These are phyloP conservation scores for Endotricha flammealis DNA, from an alignment of 2,888 invertebrate genomes.

Conservation along the genomic window DNA sequence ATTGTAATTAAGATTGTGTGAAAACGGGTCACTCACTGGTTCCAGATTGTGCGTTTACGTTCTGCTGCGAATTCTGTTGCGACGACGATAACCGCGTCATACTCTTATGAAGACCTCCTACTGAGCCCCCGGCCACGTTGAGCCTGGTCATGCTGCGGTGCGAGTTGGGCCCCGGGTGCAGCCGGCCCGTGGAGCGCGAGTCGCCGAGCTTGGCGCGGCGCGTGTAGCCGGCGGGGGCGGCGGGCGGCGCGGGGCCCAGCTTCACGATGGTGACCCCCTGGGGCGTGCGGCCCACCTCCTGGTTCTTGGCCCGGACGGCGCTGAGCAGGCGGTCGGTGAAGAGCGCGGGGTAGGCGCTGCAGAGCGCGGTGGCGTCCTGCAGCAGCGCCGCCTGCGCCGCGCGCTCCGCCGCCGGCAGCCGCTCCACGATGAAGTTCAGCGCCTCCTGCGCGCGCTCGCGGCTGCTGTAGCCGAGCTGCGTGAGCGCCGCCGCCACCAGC, in stretches of 20 bases:
- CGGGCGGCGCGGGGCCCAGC: conserved; percentile 56
- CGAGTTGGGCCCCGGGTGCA: conserved; percentile 84
- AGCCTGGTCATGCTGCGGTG: conserved; percentile 88
- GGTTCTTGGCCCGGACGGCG: conserved; percentile 83
- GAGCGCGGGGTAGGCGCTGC: conserved; percentile 87
- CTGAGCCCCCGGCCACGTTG: conserved; percentile 85
- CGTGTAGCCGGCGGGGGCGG: conserved; percentile 65
- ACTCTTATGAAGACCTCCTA: conserved; percentile 88
- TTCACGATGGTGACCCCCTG: conserved; percentile 89
- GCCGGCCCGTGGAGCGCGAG: conserved; percentile 85
- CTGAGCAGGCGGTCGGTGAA: conserved; percentile 88
- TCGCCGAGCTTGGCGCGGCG: conserved; percentile 83
- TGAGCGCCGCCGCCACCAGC: conserved; percentile 83
- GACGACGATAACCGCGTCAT: conserved; percentile 89
- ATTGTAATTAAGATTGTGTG: too few relatives aligned
- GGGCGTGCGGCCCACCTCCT: conserved; percentile 84
- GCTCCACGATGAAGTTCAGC: conserved; percentile 87
- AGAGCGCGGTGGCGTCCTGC: conserved; percentile 88
- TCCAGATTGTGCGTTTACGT: conserved; percentile 40
- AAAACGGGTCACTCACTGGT: conserved; percentile 18
- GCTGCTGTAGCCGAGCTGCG: conserved; percentile 84
- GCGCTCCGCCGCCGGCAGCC: conserved; percentile 84
- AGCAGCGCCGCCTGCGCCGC: conserved; percentile 85
- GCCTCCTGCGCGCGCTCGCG: conserved; percentile 90
- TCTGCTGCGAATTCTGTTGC: conserved; percentile 81